Base-by-base conservation (phyloP, 2,888 invertebrate species). In the Hemistola chrysoprasaria region DNA sequence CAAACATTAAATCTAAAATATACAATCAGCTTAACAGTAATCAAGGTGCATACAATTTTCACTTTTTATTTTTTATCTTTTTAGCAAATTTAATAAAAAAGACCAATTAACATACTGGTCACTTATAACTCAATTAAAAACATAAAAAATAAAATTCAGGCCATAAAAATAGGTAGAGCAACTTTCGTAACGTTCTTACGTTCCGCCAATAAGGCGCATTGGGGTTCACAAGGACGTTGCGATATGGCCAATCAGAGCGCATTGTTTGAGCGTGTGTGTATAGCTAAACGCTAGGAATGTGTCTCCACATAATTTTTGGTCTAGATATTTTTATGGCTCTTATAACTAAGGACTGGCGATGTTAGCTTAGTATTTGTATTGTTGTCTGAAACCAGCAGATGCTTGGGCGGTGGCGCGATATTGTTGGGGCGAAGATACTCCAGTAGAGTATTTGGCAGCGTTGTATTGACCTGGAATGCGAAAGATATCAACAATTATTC, bases 401-500 rank as follows among this genome's bases (percentile, higher is more conserved):
- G 78, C 77, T 34, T 82, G 80, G 11, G 83, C 73, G 33, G 75
- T 74, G 10, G 75, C 73, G 20, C 40, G 50, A 11, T 67, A 76
- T 34, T 78, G 78, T 34, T 76, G 77, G 1, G 56, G 67, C 0
- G 68, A 64, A 6, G 62, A 57, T 10, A 64, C 49, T 0, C 60
- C 73, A 8, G 73, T 78, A 11, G 78, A 82, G 57, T 88, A 83
- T 57, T 87, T 86, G 35, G 65, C 78, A 6, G 87, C 78, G 70
- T 80, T 84, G 81, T 88, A 88, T 59, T 80, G 83, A 66, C 87
- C 87, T 88, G 78, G 44, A 83, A 76, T 40, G 35, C 47, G 35
- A 11, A 35, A 39, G 30, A 16, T 3, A 16, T 16, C 3, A 16
- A 16, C 4, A n/a, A n/a, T n/a, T n/a, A n/a, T n/a, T n/a, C n/a